Percentiles rank a stretch among this genome's conserved stretches.
phyloP scores from a whole-genome alignment of 2,888 invertebrate species.

The Cenopis cana region DNA sequence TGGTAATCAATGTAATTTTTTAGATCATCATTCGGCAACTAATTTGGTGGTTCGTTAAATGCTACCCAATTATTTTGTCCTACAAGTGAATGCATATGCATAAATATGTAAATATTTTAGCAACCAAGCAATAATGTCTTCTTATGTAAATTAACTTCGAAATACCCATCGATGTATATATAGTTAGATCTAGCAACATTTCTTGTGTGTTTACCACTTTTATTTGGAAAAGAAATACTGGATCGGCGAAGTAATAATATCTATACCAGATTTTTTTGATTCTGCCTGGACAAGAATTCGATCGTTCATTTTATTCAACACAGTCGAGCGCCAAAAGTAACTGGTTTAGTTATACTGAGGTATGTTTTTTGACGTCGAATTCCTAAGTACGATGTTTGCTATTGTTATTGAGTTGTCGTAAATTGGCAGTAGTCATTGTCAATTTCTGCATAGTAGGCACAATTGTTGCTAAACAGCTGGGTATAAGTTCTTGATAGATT shows the following conservation, averaged over 20 bases:
- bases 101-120: not conserved
- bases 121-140: not conserved
- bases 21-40: too few relatives aligned
- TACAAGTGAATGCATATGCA: too few relatives aligned
- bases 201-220: not conserved
- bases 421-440: conserved; percentile 23
- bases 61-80: too few relatives aligned
- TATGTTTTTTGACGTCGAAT: not conserved
- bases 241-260: too few relatives aligned
- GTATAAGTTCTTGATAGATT: conserved; percentile 35
- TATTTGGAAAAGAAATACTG: not conserved
- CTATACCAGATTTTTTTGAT: too few relatives aligned
- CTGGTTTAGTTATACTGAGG: not conserved
- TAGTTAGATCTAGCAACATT: not conserved
- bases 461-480: conserved; percentile 31
- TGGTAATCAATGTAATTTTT: too few relatives aligned
- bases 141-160: not conserved
- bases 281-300: not conserved
- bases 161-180: not conserved
- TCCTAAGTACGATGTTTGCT: not conserved
- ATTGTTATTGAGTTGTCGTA: not conserved
- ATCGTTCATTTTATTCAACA: not conserved
- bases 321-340: not conserved
- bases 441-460: conserved; percentile 13
- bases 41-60: too few relatives aligned